These are phyloP conservation scores for Atta texana DNA, from an alignment of 1,140 invertebrate genomes.

Conservation along the genomic window DNA sequence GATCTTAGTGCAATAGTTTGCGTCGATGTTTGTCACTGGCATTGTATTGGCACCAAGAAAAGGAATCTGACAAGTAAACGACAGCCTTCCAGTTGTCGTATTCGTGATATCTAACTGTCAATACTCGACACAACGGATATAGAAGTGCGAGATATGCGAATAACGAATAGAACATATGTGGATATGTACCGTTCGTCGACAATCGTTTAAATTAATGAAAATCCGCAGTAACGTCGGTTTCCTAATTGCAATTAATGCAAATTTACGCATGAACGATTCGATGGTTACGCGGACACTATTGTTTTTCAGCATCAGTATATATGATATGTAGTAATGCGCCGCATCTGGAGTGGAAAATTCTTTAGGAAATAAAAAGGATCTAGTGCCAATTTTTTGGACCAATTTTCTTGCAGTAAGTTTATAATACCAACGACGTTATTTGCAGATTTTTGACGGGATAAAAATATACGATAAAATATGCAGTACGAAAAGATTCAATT, in stretches of 20 bases:
- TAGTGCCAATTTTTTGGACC: neutral
- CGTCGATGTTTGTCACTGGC: slow-evolving; percentile 2
- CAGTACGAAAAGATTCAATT: too few species aligned
- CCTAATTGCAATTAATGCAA: slow-evolving; percentile 59
- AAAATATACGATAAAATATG: slow-evolving; percentile 1
- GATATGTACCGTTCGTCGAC: neutral
- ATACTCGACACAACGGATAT: slow-evolving; percentile 36
- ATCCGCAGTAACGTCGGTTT: slow-evolving; percentile 14
- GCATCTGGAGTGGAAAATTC: slow-evolving; percentile 43
- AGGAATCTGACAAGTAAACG: slow-evolving; percentile 57
- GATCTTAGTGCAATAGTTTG: slow-evolving; percentile 15
- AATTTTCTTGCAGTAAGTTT: neutral
- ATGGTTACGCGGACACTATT: slow-evolving; percentile 27
- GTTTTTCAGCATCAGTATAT: neutral
- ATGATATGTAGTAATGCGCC: neutral
- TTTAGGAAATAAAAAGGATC: neutral
- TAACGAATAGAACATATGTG: slow-evolving; percentile 3
- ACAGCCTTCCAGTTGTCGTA: slow-evolving; percentile 35
- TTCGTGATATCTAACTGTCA: slow-evolving; percentile 17
- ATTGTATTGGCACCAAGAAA: slow-evolving; percentile 16
- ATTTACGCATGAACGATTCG: slow-evolving; percentile 25
- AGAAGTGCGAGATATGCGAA: slow-evolving; percentile 30
- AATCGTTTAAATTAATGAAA: slow-evolving; percentile 46
- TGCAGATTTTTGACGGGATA: neutral
- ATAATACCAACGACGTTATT: neutral